phyloP scores from a whole-genome alignment of 2,888 invertebrate species.

The Ennomos erosarius region DNA sequence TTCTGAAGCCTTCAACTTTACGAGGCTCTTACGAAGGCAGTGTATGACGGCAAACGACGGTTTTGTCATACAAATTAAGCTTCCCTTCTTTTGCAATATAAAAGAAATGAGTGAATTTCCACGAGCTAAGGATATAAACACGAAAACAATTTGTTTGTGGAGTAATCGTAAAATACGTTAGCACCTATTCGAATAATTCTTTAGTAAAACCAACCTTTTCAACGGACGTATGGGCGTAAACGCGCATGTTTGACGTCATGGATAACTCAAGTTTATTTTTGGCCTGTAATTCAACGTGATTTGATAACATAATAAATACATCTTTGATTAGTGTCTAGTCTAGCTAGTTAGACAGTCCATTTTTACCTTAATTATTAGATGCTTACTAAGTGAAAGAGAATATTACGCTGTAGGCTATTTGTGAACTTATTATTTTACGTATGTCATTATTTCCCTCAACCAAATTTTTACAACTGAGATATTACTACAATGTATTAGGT shows the following conservation, averaged over 20 bases:
- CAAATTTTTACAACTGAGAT: too few relatives aligned
- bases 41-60: constrained; percentile 31
- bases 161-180: constrained; percentile 29
- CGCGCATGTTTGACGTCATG: not conserved
- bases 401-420: too few relatives aligned
- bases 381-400: too few relatives aligned
- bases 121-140: constrained; percentile 38
- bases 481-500: too few relatives aligned
- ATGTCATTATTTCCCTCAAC: too few relatives aligned
- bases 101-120: constrained; percentile 29
- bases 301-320: too few relatives aligned
- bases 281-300: too few relatives aligned
- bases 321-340: too few relatives aligned
- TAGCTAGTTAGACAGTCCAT: too few relatives aligned
- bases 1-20: constrained; percentile 28
- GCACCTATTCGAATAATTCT: not conserved
- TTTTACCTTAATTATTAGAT: too few relatives aligned
- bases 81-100: constrained; percentile 36
- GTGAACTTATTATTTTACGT: too few relatives aligned
- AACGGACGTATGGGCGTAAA: constrained; percentile 1
- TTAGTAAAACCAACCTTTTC: constrained; percentile 3
- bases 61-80: constrained; percentile 48
- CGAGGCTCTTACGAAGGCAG: constrained; percentile 26
- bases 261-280: too few relatives aligned
- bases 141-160: constrained; percentile 38